Percentiles rank a stretch among this genome's conserved stretches.
Evolutionary conservation across 2,888 invertebrate genomes (phyloP).

Genomic region (Epinotia ramella): DNA sequence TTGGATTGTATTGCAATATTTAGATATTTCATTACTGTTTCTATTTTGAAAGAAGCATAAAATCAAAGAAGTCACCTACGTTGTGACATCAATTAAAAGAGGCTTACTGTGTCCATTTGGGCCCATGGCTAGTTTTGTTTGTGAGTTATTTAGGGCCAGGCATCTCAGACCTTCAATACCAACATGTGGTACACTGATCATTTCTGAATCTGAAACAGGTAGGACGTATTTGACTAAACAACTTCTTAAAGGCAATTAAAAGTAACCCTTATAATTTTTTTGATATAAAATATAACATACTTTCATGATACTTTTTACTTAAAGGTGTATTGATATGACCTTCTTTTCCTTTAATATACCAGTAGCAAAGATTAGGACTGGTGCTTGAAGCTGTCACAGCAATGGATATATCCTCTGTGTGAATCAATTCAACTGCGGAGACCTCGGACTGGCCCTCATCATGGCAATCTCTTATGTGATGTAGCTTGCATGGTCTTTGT

Average conservation of each 20-base stretch:
- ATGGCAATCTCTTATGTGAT: slow-evolving; percentile 68
- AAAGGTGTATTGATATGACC: slow-evolving; percentile 43
- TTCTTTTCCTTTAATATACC: slow-evolving; percentile 50
- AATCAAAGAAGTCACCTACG: slow-evolving; percentile 59
- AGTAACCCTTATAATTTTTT: neutral
- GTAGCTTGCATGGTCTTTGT: slow-evolving; percentile 59
- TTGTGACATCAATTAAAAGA: slow-evolving; percentile 69
- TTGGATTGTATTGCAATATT: neutral
- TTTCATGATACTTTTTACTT: slow-evolving; percentile 23
- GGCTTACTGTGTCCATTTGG: slow-evolving; percentile 72
- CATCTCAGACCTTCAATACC: slow-evolving; percentile 64
- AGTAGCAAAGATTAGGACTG: slow-evolving; percentile 60
- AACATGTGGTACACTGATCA: slow-evolving; percentile 55
- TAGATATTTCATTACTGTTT: neutral
- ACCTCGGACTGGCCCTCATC: slow-evolving; percentile 69
- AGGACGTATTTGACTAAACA: slow-evolving; percentile 13
- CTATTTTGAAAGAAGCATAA: slow-evolving; percentile 16
- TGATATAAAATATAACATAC: slow-evolving; percentile 16
- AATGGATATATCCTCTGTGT: slow-evolving; percentile 50
- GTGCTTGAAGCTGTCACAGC: slow-evolving; percentile 64
- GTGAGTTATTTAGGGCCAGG: slow-evolving; percentile 57
- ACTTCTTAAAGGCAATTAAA: neutral
- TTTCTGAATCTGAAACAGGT: slow-evolving; percentile 55
- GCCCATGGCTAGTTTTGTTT: slow-evolving; percentile 69
- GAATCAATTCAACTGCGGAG: slow-evolving; percentile 68